phyloP scores from a whole-genome alignment of 2,113 vertebrate species.

The Plecturocebus donacophilus region DNA sequence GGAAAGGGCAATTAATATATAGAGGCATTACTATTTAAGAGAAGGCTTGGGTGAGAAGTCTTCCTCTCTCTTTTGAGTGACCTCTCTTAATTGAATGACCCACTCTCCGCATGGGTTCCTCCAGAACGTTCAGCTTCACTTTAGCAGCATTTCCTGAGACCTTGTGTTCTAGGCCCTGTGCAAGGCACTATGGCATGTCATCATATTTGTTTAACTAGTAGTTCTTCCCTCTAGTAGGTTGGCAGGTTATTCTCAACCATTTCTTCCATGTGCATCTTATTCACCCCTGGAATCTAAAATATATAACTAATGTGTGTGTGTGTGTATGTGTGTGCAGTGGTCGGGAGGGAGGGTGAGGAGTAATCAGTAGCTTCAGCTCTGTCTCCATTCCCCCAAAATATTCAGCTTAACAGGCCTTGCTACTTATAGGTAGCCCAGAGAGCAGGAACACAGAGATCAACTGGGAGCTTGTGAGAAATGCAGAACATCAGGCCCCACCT shows the following conservation, averaged over 20 bases:
- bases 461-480: neutral
- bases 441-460: neutral
- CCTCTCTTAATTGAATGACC: neutral
- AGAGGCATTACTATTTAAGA: neutral
- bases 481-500: neutral
- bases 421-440: neutral
- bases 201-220: neutral
- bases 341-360: neutral
- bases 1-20: neutral
- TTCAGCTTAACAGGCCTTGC: neutral
- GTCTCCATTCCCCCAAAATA: neutral
- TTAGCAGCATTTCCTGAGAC: neutral
- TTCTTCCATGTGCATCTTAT: neutral
- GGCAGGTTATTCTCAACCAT: neutral
- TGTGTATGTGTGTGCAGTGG: no score
- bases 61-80: neutral
- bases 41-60: neutral
- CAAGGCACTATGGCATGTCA: fast-evolving
- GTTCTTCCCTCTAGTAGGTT: neutral
- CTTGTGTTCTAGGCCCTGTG: neutral
- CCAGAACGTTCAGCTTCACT: neutral
- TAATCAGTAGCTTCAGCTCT: neutral
- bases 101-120: neutral
- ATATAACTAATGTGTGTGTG: neutral
- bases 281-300: neutral